phyloP scores from a whole-genome alignment of 2,888 invertebrate genomes.

The Drosophila limbata region DNA sequence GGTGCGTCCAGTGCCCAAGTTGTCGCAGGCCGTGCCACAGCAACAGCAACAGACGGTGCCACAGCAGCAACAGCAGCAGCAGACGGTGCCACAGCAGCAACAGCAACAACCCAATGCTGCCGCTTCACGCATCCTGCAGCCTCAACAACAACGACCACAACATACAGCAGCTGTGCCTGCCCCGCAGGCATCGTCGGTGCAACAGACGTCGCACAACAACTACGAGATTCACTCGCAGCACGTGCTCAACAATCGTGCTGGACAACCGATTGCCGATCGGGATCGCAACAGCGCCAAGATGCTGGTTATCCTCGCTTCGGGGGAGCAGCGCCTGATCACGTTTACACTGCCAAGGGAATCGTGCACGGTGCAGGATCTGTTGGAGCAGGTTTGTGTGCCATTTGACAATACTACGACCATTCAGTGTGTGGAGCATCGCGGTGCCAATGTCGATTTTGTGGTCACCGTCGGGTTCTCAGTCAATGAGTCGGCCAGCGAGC shows the following conservation, averaged over 20 bases:
- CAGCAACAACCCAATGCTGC: slow-evolving; percentile 17
- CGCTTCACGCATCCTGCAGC: slow-evolving; percentile 62
- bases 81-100: slow-evolving; percentile 23
- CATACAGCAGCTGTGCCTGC: slow-evolving; percentile 62
- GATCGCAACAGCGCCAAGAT: slow-evolving; percentile 89
- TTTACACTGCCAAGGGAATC: slow-evolving; percentile 93
- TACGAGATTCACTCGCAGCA: slow-evolving; percentile 86
- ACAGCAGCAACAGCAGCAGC: slow-evolving; percentile 30
- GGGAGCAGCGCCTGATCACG: slow-evolving; percentile 92
- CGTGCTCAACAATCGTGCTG: slow-evolving; percentile 83
- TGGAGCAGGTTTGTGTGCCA: slow-evolving; percentile 91
- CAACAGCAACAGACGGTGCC: slow-evolving; percentile 27
- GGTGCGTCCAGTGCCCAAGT: slow-evolving; percentile 63
- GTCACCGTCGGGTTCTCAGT: slow-evolving; percentile 89
- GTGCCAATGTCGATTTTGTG: slow-evolving; percentile 92
- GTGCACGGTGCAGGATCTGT: slow-evolving; percentile 92
- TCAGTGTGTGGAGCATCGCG: slow-evolving; percentile 90
- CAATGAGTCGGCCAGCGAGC: slow-evolving; percentile 84
- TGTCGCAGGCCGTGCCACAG: slow-evolving; percentile 35
- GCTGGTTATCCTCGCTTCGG: slow-evolving; percentile 91
- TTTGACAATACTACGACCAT: slow-evolving; percentile 90
- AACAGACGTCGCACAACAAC: slow-evolving; percentile 84
- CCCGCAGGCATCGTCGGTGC: slow-evolving; percentile 82
- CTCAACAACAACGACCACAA: slow-evolving; percentile 56
- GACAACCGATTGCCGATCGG: slow-evolving; percentile 81